Base-by-base conservation (phyloP, 1,140 invertebrate species). In the Cherax quadricarinatus region DNA sequence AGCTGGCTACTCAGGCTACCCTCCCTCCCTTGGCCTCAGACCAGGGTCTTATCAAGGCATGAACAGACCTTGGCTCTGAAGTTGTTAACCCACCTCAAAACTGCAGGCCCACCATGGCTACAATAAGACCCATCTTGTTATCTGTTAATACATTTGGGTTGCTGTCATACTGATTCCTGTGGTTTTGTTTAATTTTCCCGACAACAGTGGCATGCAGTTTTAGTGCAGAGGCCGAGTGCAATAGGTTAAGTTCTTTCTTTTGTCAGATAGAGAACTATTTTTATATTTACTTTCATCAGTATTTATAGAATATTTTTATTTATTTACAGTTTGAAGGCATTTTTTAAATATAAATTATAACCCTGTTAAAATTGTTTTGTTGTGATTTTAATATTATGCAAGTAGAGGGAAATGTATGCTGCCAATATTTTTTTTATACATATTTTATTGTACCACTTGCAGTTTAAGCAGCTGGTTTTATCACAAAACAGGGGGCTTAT, bases 21-120 rank as follows among this genome's bases (percentile, higher is more conserved):
- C 94, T 79, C 94, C 95, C 88, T 95, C 95, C 30, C 95, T 97
- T 86, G 96, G 96, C 84, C 96, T 97, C 94, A 95, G 96, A 60
- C 96, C 97, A 94, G 91, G 93, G 60, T 96, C 96, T 10, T 97
- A 96, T 93, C 97, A 97, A 94, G 94, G 96, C 21, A 96, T 96
- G 93, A 96, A 96, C 89, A 94, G 96, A 94, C 96, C 96, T 51
- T 95, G 93, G 93, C 90, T 93, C 84, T 93, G 90, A 93, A 66
- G 53, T 51, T 66, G 24, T 70, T 10, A 85, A 53, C 86, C 91
- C 86, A 84, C 86, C 88, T 88, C 86, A 91, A 84, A 89, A 83
- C 79, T 73, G 10, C 49, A 91, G 57, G 41, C 78, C 75, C 83
- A 85, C 83, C 85, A 81, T 81, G 60, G 53, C 41, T 79, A 75